A percentile compares a stretch with the other conserved stretches of the same genome.
Conservation (phyloP, 2,797 vertebrate genomes). For the Rhinichthys osculus region DNA sequence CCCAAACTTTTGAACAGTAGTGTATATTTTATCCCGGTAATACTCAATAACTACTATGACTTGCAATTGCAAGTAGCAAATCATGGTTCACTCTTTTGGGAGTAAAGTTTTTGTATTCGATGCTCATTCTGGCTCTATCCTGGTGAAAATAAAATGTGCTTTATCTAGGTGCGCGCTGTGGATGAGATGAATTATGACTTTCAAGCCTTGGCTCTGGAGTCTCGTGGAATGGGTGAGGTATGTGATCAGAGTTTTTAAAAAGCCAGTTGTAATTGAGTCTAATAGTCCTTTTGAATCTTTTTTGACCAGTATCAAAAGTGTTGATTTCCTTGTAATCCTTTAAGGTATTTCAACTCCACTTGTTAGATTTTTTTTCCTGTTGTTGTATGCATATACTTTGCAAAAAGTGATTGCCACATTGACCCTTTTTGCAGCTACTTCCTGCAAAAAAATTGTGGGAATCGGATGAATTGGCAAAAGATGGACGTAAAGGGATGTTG, state of each 20-base stretch:
- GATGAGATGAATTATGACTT: constrained; percentile 99
- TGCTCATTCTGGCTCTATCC: neutral
- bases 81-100: neutral
- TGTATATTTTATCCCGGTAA: neutral
- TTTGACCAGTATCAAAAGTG: neutral
- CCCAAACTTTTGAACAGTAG: too few species aligned
- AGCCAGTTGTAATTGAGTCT: neutral
- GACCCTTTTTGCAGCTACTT: constrained; percentile 83
- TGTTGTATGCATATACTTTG: neutral
- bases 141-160: neutral
- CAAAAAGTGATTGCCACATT: neutral
- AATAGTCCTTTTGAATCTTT: neutral
- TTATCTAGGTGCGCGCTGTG: constrained; percentile 85
- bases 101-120: neutral
- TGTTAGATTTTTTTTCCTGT: neutral
- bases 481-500: constrained; percentile 98
- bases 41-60: neutral
- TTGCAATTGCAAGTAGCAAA: neutral
- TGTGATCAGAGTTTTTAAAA: constrained; percentile 57
- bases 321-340: neutral
- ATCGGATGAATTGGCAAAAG: constrained; percentile 96
- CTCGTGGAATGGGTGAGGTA: constrained; percentile 98
- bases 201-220: constrained; percentile 98
- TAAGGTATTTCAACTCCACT: neutral
- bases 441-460: constrained; percentile 99